Evolutionary conservation across 2,113 vertebrate genomes (phyloP).

Genomic region (Holacanthus passer): DNA sequence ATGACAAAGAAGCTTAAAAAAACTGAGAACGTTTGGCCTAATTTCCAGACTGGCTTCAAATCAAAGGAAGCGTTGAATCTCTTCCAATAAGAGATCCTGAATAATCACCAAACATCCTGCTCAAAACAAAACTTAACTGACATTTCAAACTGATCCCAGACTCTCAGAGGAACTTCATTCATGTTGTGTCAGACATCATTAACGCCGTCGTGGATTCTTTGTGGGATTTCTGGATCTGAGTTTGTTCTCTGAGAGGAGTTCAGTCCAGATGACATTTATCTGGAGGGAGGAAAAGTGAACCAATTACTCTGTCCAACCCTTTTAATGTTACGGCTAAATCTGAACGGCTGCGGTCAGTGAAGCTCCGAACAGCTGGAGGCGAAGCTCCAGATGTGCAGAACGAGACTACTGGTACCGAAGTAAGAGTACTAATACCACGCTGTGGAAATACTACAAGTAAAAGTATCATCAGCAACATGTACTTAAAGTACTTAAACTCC

Average conservation of each 20-base stretch:
- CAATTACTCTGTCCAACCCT: background rate
- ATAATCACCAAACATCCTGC: constrained; percentile 23
- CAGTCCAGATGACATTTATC: constrained; percentile 17
- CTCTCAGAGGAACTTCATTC: background rate
- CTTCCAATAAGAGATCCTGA: constrained; percentile 18
- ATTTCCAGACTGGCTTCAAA: constrained; percentile 35
- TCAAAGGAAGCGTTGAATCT: constrained; percentile 13
- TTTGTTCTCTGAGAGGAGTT: background rate
- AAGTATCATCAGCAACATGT: too few species aligned
- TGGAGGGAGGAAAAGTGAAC: constrained; percentile 16
- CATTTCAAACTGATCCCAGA: constrained; percentile 27
- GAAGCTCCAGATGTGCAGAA: background rate
- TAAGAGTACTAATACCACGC: too few species aligned
- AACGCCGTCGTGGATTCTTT: background rate
- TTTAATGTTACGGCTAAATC: constrained; percentile 10
- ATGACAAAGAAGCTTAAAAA: constrained; percentile 22
- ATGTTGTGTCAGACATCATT: constrained; percentile 16
- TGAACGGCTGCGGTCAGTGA: background rate
- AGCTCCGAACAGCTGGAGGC: background rate
- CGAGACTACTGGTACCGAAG: too few species aligned
- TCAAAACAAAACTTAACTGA: constrained; percentile 24
- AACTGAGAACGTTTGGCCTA: constrained; percentile 20
- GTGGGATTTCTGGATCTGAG: background rate
- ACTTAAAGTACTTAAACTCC: too few species aligned
- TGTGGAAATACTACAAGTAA: too few species aligned